phyloP scores from a whole-genome alignment of 2,888 invertebrate species.

The Gasteruption jaculator region DNA sequence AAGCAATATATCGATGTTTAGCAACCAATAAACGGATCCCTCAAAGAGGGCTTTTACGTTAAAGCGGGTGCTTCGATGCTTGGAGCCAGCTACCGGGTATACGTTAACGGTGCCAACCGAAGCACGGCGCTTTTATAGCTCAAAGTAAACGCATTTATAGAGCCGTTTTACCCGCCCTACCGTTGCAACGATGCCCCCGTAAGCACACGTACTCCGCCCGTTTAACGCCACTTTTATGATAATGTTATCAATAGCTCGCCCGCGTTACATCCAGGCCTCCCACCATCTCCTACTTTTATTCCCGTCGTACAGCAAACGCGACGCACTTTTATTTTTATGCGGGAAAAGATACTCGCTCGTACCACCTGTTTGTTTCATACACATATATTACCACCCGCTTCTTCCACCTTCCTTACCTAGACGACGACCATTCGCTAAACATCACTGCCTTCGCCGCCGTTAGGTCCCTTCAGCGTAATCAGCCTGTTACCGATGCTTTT shows the following conservation, averaged over 20 bases:
- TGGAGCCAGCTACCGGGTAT: constrained; percentile 21
- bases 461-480: too few species aligned
- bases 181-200: constrained; percentile 31
- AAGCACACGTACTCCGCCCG: constrained; percentile 34
- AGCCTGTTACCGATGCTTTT: too few species aligned
- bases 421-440: too few species aligned
- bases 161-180: constrained; percentile 37
- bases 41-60: constrained; percentile 51
- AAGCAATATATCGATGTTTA: constrained; percentile 52
- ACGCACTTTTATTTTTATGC: too few species aligned
- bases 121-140: constrained; percentile 45
- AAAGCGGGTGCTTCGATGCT: constrained; percentile 43
- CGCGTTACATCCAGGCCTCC: constrained; percentile 20
- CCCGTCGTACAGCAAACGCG: too few species aligned
- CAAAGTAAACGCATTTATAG: constrained; percentile 50
- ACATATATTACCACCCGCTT: too few species aligned
- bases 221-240: constrained; percentile 45
- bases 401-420: too few species aligned
- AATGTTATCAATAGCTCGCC: constrained; percentile 42
- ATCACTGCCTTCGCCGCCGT: too few species aligned
- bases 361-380: too few species aligned
- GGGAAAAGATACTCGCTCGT: too few species aligned
- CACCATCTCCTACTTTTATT: constrained; percentile 12
- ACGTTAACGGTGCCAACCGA: constrained; percentile 40
- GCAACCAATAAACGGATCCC: constrained; percentile 52